phyloP scores from a whole-genome alignment of 30 jellyfish, hydroid and myxozoan genomes.

The Turritopsis dohrnii region DNA sequence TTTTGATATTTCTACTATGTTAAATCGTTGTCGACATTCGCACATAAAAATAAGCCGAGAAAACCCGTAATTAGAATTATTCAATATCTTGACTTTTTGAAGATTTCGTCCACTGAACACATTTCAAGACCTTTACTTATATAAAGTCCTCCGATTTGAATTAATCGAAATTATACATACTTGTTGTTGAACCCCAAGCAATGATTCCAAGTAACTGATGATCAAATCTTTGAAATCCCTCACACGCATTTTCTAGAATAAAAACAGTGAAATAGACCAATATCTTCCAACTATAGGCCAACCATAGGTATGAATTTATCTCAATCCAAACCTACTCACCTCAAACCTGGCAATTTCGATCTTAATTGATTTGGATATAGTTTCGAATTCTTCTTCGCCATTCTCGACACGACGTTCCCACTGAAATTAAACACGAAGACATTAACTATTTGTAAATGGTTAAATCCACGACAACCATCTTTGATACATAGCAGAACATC shows the following conservation, averaged over 20 bases:
- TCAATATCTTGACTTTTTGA: too few species aligned
- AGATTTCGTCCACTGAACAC: too few species aligned
- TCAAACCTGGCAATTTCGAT: conserved; percentile 67
- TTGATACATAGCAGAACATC: background rate
- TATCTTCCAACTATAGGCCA: too few species aligned
- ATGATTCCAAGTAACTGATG: conserved; percentile 69
- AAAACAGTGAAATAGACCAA: background rate
- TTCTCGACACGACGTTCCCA: conserved; percentile 92
- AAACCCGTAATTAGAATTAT: too few species aligned
- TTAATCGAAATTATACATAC: too few species aligned
- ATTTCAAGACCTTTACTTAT: too few species aligned
- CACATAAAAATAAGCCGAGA: too few species aligned
- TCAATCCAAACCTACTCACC: conserved; percentile 30
- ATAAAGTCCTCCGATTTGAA: too few species aligned
- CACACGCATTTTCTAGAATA: conserved; percentile 58
- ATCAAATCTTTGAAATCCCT: conserved; percentile 73
- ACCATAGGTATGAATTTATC: background rate
- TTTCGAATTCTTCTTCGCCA: conserved; percentile 84
- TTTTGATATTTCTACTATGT: too few species aligned
- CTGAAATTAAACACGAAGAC: conserved; percentile 23
- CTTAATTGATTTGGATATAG: conserved; percentile 67
- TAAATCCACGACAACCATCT: background rate
- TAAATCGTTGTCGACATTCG: too few species aligned
- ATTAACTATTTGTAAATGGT: background rate
- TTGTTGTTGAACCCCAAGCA: conserved; percentile 78